phyloP scores from a whole-genome alignment of 2,888 invertebrate genomes.

The Artemia sinica region DNA sequence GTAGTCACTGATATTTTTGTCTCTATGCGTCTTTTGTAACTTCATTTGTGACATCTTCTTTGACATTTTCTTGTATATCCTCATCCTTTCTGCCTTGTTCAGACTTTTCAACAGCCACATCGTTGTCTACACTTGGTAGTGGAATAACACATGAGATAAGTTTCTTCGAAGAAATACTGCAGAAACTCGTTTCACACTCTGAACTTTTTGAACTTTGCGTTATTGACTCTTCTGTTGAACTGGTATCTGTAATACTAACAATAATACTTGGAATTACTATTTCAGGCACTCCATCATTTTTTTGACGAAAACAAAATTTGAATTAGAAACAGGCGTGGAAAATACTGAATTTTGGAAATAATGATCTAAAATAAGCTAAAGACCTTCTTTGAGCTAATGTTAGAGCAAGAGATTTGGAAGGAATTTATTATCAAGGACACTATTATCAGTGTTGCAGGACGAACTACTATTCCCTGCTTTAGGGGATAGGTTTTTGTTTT shows the following conservation, averaged over 20 bases:
- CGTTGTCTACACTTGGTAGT: neutral
- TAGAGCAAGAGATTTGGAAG: neutral
- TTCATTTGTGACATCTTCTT: too few relatives aligned
- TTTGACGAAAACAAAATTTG: neutral
- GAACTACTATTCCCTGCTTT: slow-evolving; percentile 19
- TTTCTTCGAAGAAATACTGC: neutral
- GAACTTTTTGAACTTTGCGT: neutral
- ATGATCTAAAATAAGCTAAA: neutral
- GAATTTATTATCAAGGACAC: neutral
- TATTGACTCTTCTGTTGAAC: neutral
- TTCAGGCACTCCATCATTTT: neutral
- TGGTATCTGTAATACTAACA: neutral
- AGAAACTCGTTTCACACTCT: neutral
- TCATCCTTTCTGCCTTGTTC: too few relatives aligned
- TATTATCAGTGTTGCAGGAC: slow-evolving; percentile 15
- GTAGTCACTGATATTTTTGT: slow-evolving; percentile 37
- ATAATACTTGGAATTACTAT: neutral
- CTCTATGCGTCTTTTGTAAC: slow-evolving; percentile 29
- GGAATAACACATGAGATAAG: neutral
- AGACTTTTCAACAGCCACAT: neutral
- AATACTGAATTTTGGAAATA: neutral
- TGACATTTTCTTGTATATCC: too few relatives aligned
- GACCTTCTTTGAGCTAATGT: slow-evolving; percentile 1
- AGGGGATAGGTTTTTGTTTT: neutral
- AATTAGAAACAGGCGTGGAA: neutral